Percentiles rank a stretch among this genome's conserved stretches.
Conservation (phyloP, 1,140 invertebrate genomes). For the Copidosoma floridanum region DNA sequence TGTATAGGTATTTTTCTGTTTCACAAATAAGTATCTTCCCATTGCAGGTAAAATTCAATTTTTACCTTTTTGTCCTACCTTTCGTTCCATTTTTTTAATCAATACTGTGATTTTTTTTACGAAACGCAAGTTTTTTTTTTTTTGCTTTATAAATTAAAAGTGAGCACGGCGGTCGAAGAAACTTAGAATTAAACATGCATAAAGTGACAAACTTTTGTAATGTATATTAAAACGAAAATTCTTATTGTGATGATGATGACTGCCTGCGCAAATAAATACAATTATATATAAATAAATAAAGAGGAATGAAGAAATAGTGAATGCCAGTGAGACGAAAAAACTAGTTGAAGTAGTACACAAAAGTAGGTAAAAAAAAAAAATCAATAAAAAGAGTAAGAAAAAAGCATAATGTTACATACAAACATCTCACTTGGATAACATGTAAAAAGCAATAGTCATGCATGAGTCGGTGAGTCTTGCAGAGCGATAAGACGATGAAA, state of each 20-base stretch:
- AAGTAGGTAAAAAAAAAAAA: not conserved
- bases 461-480: conserved; percentile 24
- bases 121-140: not conserved
- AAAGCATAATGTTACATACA: conserved; percentile 11
- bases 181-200: not conserved
- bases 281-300: not conserved
- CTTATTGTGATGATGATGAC: conserved; percentile 19
- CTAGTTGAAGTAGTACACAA: not conserved
- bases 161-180: not conserved
- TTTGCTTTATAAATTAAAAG: too few species aligned
- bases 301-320: not conserved
- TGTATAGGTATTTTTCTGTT: too few species aligned
- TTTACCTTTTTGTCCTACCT: too few species aligned
- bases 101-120: too few species aligned
- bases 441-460: conserved; percentile 44
- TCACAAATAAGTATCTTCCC: too few species aligned
- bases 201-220: conserved; percentile 13
- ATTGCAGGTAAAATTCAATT: too few species aligned
- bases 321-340: too few species aligned
- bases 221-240: conserved; percentile 2
- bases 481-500: conserved; percentile 21
- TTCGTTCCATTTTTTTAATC: too few species aligned
- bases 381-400: not conserved
- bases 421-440: not conserved
- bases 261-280: conserved; percentile 2